phyloP scores from a whole-genome alignment of 2,797 vertebrate genomes.

The Anguilla anguilla region DNA sequence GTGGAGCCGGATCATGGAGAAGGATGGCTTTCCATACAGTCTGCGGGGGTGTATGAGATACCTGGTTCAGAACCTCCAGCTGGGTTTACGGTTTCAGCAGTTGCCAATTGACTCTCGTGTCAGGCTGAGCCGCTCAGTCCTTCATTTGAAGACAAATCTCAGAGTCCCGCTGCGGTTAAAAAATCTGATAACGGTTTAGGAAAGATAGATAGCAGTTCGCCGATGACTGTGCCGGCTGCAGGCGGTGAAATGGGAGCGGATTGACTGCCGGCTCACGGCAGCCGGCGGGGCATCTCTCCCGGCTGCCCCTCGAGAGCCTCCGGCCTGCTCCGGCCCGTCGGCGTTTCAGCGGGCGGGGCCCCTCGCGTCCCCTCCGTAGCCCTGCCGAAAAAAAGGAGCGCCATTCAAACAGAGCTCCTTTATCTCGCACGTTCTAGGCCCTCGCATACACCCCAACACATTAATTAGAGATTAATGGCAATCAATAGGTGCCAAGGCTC shows the following conservation, averaged over 20 bases:
- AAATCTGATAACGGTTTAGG: neutral
- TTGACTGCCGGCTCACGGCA: neutral
- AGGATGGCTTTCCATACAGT: neutral
- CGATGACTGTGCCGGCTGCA: neutral
- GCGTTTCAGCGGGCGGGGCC: neutral
- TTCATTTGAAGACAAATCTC: neutral
- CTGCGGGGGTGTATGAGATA: neutral
- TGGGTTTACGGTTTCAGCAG: neutral
- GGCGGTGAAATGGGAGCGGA: neutral
- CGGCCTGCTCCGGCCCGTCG: neutral
- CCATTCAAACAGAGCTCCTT: slow-evolving; percentile 7
- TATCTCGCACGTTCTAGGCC: slow-evolving; percentile 35
- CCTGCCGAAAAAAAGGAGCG: neutral
- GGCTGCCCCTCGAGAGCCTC: neutral
- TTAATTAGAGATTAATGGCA: slow-evolving; percentile 58
- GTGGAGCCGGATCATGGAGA: slow-evolving; percentile 10
- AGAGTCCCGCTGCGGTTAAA: neutral
- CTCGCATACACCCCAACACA: slow-evolving; percentile 38
- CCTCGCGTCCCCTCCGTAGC: neutral
- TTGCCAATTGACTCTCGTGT: slow-evolving; percentile 3
- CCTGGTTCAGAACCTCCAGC: neutral
- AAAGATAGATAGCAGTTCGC: neutral
- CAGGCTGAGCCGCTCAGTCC: neutral
- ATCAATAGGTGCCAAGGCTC: slow-evolving; percentile 53
- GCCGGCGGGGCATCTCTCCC: neutral